A percentile compares a stretch with the other conserved stretches of the same genome.
Conservation (phyloP, 2,797 vertebrate genomes). For the Platyrinchus mystaceus region DNA sequence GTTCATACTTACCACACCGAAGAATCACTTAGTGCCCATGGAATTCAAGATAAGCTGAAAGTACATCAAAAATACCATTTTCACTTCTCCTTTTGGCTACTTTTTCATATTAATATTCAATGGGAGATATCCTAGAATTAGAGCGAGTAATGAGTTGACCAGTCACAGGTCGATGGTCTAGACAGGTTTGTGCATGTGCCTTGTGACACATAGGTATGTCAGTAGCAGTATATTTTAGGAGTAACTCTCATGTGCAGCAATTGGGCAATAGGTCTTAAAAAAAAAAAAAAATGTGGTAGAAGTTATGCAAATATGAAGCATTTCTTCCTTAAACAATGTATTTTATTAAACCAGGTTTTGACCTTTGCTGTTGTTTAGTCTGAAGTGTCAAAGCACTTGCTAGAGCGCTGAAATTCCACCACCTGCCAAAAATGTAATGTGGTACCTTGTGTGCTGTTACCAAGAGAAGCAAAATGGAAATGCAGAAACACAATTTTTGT, state of each 20-base stretch:
- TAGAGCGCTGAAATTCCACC: background rate
- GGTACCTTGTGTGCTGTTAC: background rate
- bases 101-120: background rate
- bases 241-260: background rate
- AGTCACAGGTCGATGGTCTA: rapidly evolving
- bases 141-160: background rate
- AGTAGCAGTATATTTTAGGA: background rate
- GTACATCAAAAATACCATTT: rapidly evolving
- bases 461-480: background rate
- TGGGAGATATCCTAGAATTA: background rate
- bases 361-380: background rate
- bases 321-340: background rate
- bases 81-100: background rate
- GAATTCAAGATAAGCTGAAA: background rate
- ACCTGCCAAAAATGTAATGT: background rate
- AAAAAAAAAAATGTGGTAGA: background rate
- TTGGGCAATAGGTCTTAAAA: background rate
- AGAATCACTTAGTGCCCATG: background rate
- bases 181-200: background rate
- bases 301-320: background rate
- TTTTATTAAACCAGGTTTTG: background rate
- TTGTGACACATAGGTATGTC: background rate
- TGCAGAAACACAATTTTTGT: background rate
- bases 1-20: background rate
- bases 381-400: background rate